Percentiles rank a stretch among this genome's conserved stretches.
phyloP scores from a whole-genome alignment of 2,888 invertebrate genomes.

The Plagodis pulveraria region DNA sequence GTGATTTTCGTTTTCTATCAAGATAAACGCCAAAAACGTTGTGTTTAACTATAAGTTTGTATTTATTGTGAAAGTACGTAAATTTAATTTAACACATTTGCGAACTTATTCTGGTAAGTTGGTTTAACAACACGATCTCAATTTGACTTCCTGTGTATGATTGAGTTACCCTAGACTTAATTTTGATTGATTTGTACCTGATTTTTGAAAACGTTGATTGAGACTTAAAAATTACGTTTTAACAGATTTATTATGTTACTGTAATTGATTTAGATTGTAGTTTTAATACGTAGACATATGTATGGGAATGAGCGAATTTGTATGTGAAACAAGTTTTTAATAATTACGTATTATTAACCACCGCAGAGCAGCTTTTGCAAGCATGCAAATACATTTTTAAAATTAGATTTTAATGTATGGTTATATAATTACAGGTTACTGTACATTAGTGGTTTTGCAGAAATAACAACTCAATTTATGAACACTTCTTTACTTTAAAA shows the following conservation, averaged over 20 bases:
- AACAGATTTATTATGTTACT: constrained; percentile 75
- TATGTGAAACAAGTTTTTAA: constrained; percentile 60
- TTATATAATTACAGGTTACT: constrained; percentile 52
- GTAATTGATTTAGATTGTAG: constrained; percentile 61
- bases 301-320: constrained; percentile 76
- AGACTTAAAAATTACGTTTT: constrained; percentile 76
- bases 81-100: background rate
- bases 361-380: constrained; percentile 78
- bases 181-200: constrained; percentile 83
- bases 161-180: constrained; percentile 82
- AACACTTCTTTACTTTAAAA: too few relatives aligned
- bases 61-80: constrained; percentile 43
- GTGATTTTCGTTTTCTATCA: constrained; percentile 76
- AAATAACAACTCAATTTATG: too few relatives aligned
- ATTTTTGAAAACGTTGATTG: constrained; percentile 74
- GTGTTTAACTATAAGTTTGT: constrained; percentile 63
- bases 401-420: constrained; percentile 62
- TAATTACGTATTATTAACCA: constrained; percentile 66
- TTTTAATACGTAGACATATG: constrained; percentile 59
- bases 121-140: constrained; percentile 73
- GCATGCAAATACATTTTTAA: constrained; percentile 74
- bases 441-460: constrained; percentile 49
- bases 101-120: constrained; percentile 39
- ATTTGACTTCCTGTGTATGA: constrained; percentile 69
- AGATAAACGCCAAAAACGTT: constrained; percentile 73